Percentiles rank a stretch among this genome's conserved stretches.
Conservation (phyloP, 2,113 vertebrate genomes). For the Siniperca chuatsi region DNA sequence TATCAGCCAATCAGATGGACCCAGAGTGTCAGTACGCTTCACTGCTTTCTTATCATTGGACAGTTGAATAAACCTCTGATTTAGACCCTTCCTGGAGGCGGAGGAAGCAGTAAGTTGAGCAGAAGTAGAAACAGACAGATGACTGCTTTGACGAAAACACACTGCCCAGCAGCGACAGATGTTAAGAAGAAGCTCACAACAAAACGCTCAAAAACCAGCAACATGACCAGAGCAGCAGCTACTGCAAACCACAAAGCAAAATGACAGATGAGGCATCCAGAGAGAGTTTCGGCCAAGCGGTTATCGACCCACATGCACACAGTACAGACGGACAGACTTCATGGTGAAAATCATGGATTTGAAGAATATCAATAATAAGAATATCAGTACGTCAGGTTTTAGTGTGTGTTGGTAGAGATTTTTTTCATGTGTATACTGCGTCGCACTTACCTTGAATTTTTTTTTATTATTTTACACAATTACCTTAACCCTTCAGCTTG, state of each 20-base stretch:
- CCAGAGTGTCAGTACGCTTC: background rate
- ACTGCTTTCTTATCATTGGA: background rate
- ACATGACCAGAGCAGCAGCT: slow-evolving; percentile 12
- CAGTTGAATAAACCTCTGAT: background rate
- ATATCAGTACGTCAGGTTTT: too few relatives aligned
- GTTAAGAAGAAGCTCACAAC: slow-evolving; percentile 25
- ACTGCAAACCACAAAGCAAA: slow-evolving; percentile 17
- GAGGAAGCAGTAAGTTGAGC: background rate
- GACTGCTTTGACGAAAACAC: slow-evolving; percentile 41
- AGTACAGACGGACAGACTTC: slow-evolving; percentile 5
- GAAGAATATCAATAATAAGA: too few relatives aligned
- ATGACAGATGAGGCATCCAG: slow-evolving; percentile 33
- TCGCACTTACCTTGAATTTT: background rate
- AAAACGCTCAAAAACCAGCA: slow-evolving; percentile 8
- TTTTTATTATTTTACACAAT: background rate
- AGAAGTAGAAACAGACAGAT: slow-evolving; percentile 45
- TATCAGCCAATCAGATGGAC: slow-evolving; percentile 14
- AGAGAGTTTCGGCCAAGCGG: slow-evolving; percentile 18
- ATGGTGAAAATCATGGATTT: background rate
- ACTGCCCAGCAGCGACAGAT: slow-evolving; percentile 20
- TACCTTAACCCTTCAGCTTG: background rate
- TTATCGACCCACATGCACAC: slow-evolving; percentile 43
- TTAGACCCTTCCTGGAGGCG: background rate
- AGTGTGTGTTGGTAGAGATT: background rate
- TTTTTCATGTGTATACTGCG: background rate